Percentiles rank a stretch among this genome's conserved stretches.
Conservation (phyloP, 1,140 invertebrate genomes). For the Oreohelix idahoensis region DNA sequence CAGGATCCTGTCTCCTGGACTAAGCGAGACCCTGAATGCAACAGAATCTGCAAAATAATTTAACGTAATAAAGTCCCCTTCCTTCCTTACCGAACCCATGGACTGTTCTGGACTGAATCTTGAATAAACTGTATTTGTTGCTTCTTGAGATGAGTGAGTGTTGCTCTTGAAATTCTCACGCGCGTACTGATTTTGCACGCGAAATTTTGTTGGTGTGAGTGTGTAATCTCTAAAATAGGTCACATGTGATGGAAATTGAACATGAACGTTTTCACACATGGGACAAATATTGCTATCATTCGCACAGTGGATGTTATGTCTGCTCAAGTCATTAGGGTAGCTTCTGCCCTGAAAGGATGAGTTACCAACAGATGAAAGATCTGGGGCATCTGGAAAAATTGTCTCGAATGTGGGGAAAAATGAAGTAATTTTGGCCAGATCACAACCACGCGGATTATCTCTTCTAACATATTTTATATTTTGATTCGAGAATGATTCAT, state of each 20-base stretch:
- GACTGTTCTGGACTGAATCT: neutral
- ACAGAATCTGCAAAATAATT: neutral
- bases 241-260: neutral
- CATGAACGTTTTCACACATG: too few relatives aligned
- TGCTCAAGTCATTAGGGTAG: too few relatives aligned
- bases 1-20: neutral
- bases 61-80: neutral
- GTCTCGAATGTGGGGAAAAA: neutral
- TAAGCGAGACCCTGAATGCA: neutral
- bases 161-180: neutral
- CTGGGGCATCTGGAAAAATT: neutral
- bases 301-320: neutral
- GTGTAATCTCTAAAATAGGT: constrained; percentile 4
- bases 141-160: neutral
- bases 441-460: neutral
- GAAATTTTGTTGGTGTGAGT: constrained; percentile 25
- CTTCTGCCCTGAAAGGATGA: neutral
- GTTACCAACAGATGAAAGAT: neutral
- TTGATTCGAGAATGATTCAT: neutral
- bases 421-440: neutral
- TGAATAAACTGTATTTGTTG: neutral
- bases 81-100: neutral
- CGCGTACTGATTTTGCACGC: neutral
- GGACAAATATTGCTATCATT: too few relatives aligned
- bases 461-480: neutral